A percentile compares a stretch with the other conserved stretches of the same genome.
Evolutionary conservation across 1,140 invertebrate genomes (phyloP).

Genomic region (Leptonema lineaticorne): DNA sequence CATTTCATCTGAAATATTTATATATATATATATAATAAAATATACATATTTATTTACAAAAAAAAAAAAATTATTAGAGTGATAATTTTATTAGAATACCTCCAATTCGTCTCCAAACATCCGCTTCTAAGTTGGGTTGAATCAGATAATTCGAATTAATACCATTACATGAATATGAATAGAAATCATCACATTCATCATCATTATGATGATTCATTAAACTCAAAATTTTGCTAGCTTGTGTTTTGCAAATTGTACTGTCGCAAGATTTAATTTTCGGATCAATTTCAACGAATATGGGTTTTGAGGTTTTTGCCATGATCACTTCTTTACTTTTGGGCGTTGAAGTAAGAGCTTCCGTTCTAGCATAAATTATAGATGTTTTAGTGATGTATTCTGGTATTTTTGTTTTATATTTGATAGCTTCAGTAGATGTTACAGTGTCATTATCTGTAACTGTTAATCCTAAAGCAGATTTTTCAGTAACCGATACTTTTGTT

Average conservation of each 20-base stretch:
- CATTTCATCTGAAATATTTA: neutral
- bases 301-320: neutral
- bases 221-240: neutral
- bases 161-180: neutral
- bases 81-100: neutral
- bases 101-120: conserved; percentile 4
- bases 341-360: neutral
- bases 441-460: neutral
- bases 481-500: too few species aligned
- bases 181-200: neutral
- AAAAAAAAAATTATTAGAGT: neutral
- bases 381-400: too few species aligned
- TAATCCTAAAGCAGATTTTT: too few species aligned
- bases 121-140: neutral
- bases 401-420: neutral
- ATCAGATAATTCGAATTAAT: neutral
- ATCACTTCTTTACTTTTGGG: neutral
- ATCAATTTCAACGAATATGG: neutral
- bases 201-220: neutral
- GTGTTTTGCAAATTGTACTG: neutral
- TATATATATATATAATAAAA: too few species aligned
- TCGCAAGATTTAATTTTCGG: neutral
- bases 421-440: neutral
- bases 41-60: too few species aligned
- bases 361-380: too few species aligned